These are phyloP conservation scores for Gallinago nigripennis DNA, from an alignment of 2,797 vertebrate species.

Conservation along the genomic window DNA sequence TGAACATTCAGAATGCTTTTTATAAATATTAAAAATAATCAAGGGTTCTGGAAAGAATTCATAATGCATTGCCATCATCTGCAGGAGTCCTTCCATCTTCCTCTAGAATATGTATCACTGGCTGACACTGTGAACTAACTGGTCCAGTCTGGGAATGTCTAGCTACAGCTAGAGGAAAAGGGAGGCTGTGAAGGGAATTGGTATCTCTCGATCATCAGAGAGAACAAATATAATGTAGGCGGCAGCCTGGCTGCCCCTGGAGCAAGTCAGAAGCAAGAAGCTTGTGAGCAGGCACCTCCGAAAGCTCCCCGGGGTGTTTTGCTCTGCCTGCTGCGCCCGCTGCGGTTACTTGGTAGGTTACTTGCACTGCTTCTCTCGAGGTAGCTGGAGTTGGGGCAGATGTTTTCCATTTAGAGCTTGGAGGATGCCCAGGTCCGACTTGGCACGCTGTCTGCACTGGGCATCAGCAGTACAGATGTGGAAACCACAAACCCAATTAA, in stretches of 20 bases:
- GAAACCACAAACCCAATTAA: conserved; percentile 70
- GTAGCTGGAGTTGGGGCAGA: conserved; percentile 21
- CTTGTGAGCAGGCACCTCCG: conserved; percentile 49
- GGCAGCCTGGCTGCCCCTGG: conserved; percentile 64
- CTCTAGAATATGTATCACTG: conserved; percentile 37
- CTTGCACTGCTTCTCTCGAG: conserved; percentile 46
- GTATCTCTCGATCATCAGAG: conserved; percentile 61
- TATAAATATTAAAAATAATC: conserved; percentile 66
- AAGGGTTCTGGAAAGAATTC: conserved; percentile 63
- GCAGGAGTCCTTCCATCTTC: conserved; percentile 62
- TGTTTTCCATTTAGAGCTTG: conserved; percentile 63
- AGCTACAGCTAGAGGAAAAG: conserved; percentile 25
- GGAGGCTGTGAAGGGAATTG: conserved; percentile 35
- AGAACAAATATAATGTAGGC: conserved; percentile 48
- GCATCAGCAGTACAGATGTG: conserved; percentile 70
- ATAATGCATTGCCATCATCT: conserved; percentile 48
- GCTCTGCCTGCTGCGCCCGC: conserved; percentile 53
- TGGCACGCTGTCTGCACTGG: conserved; percentile 57
- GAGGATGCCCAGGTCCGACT: conserved; percentile 64
- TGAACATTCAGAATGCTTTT: conserved; percentile 53
- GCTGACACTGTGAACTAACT: conserved; percentile 45
- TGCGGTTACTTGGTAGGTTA: conserved; percentile 55
- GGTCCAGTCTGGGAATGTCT: conserved; percentile 49
- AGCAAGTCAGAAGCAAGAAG: conserved; percentile 61
- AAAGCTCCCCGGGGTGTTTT: conserved; percentile 36